Base-by-base conservation (phyloP, 2,888 invertebrate species). In the Ophion obscuratus region DNA sequence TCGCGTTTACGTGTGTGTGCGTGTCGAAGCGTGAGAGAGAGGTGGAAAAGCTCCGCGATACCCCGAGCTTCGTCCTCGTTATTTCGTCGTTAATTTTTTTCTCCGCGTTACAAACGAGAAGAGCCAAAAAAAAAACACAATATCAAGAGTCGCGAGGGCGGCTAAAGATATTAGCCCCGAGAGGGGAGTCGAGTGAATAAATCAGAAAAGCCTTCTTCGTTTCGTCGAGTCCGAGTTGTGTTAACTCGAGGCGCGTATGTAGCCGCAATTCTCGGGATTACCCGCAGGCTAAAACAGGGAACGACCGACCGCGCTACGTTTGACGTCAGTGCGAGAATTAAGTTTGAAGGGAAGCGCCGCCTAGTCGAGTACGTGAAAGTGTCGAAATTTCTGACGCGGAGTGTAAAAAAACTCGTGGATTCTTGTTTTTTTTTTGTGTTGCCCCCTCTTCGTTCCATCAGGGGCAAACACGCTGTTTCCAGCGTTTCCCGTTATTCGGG, bases 251-350 rank as follows among this genome's bases (percentile, higher is more conserved):
- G 27, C 78, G 78, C 78, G 68, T 70, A 70, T 44, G 36, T 61
- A 70, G 78, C 36, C 68, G 70, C 40, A 40, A 44, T 78, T 78
- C 78, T 78, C 70, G 78, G 78, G 78, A 78, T 67, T 57, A 61
- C 61, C 78, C 70, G 47, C 70, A 70, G 78, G 78, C 78, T 68
- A 76, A 66, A 66, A 53, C 76, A 76, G 76, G 66, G 53, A 66
- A 75, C 73, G 77, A 77, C 44, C 68, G 68, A 78, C 3, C 40
- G 78, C 40, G 57, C 66, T 67, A n/a, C 68, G 24, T 70, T 78
- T 78, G 78, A 78, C 78, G 78, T 78, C 78, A 78, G 68, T 78
- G 77, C 57, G 59, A 61, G 61, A 78, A 70, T 67, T 6, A 71
- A 59, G 67, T 77, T 77, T 57, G 64, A 31, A 57, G 24, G n/a